Percentiles rank a stretch among this genome's conserved stretches.
Evolutionary conservation across 2,113 vertebrate species (phyloP).

Genomic region (Coregonus clupeaformis): DNA sequence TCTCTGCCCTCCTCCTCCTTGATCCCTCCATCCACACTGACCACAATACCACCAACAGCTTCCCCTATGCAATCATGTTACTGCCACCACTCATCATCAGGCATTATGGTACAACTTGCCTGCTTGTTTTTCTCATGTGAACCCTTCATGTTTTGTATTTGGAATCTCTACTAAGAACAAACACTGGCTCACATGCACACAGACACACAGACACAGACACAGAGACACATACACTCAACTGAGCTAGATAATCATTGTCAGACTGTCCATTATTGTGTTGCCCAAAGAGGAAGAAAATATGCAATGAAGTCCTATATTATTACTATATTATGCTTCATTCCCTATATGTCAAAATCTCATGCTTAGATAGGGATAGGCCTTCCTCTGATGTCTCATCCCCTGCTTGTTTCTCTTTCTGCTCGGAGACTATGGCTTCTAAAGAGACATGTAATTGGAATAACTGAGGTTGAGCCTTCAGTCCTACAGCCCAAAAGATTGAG

Average conservation of each 20-base stretch:
- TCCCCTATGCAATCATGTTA: neutral
- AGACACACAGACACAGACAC: constrained; percentile 5
- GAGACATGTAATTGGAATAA: constrained; percentile 51
- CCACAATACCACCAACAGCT: neutral
- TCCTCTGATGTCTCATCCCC: constrained; percentile 49
- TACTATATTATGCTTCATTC: constrained; percentile 26
- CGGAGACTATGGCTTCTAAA: constrained; percentile 47
- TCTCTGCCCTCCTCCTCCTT: neutral
- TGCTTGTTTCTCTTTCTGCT: constrained; percentile 38
- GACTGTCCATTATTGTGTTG: constrained; percentile 20
- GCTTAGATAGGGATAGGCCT: constrained; percentile 42
- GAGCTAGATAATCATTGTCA: constrained; percentile 5
- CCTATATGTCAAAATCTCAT: constrained; percentile 34
- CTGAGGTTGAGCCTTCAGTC: constrained; percentile 31
- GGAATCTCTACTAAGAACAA: neutral
- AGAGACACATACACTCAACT: constrained; percentile 2
- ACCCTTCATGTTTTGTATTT: neutral
- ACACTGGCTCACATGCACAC: neutral
- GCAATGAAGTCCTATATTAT: constrained; percentile 28
- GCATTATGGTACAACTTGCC: neutral
- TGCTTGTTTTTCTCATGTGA: constrained; percentile 7
- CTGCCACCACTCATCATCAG: neutral
- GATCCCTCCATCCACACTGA: constrained; percentile 13
- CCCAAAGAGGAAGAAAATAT: constrained; percentile 18
- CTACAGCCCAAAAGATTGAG: constrained; percentile 20